Base-by-base conservation (phyloP, 2,797 vertebrate genomes). In the Sebastes melanostomus region DNA sequence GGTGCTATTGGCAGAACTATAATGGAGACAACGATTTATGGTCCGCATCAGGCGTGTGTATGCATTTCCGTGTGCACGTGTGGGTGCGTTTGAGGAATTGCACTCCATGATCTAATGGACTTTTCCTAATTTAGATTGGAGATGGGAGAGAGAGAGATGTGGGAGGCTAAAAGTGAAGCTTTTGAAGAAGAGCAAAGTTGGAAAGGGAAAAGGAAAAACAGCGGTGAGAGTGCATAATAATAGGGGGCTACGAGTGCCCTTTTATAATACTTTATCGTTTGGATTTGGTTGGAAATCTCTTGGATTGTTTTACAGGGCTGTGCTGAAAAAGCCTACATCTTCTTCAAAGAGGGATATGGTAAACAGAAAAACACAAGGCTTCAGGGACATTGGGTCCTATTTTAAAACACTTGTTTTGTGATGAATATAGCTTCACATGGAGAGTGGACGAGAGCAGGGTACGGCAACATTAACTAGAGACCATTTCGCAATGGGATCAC, bases 21-120 rank as follows among this genome's bases (percentile, higher is more conserved):
- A 93, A 95, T 91, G 91, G 93, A 94, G 92, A 93, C 89, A 90
- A 85, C 88, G 91, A 97, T 96, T 94, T 95, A 96, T 95, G 89
- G 82, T 90, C 76, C 54, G 2, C 54, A 88, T 92, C 93, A 92
- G 90, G 84, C 89, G 87, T 74, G 61, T 75, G 69, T 42, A 27
- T 77, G 38, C 29, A 34, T 62, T 29, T 76, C 9, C 10, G 54
- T 20, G 59, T 5, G 71, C 16, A 25, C 2, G 4, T 46, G 42
- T 46, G 65, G 20, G 52, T 25, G 34, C 22, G 84, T 91, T 89
- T 93, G 91, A 95, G 86, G 77, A 86, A 93, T 91, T 82, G 80
- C 89, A 85, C 38, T 76, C 24, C 85, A 3, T 85, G 83, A 93
- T 89, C 72, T 91, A 93, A 92, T 93, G 78, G 84, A 72, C 83